A percentile compares a stretch with the other conserved stretches of the same genome.
Evolutionary conservation across 2,888 invertebrate species (phyloP).

Genomic region (Phragmatobia fuliginosa): DNA sequence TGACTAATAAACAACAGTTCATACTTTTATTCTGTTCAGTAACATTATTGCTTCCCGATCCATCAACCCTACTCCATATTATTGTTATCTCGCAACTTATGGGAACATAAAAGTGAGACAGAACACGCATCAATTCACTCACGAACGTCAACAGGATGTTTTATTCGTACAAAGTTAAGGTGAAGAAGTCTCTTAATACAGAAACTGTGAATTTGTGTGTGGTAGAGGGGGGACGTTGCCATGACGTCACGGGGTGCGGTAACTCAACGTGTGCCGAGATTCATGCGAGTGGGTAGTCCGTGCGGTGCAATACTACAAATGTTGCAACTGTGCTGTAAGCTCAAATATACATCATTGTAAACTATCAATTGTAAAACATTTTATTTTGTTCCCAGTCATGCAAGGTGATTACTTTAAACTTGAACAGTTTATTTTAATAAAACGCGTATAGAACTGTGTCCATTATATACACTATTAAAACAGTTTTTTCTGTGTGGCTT

Average conservation of each 20-base stretch:
- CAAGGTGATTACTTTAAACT: too few relatives aligned
- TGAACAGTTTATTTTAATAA: too few relatives aligned
- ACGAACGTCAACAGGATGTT: conserved; percentile 5
- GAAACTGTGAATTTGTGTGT: conserved; percentile 11
- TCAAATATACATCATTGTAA: background rate
- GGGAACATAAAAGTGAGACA: conserved; percentile 13
- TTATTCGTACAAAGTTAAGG: conserved; percentile 21
- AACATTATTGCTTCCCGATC: conserved; percentile 13
- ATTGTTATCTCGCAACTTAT: conserved; percentile 7
- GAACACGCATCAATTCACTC: conserved; percentile 15
- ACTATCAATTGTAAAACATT: too few relatives aligned
- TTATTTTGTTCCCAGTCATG: too few relatives aligned
- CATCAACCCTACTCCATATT: conserved; percentile 9
- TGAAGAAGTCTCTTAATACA: conserved; percentile 22
- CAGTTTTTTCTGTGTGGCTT: background rate
- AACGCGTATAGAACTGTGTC: too few relatives aligned
- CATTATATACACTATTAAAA: background rate
- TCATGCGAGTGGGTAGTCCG: background rate
- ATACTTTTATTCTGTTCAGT: background rate
- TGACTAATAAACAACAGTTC: conserved; percentile 5
- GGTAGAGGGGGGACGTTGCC: conserved; percentile 6
- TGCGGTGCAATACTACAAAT: conserved; percentile 1
- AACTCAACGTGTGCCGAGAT: background rate
- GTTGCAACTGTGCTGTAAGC: background rate
- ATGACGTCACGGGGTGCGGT: conserved; percentile 10